Percentiles rank a stretch among this genome's conserved stretches.
phyloP scores from a whole-genome alignment of 64 coral and sea anemone species.

The Trachythela sp. region DNA sequence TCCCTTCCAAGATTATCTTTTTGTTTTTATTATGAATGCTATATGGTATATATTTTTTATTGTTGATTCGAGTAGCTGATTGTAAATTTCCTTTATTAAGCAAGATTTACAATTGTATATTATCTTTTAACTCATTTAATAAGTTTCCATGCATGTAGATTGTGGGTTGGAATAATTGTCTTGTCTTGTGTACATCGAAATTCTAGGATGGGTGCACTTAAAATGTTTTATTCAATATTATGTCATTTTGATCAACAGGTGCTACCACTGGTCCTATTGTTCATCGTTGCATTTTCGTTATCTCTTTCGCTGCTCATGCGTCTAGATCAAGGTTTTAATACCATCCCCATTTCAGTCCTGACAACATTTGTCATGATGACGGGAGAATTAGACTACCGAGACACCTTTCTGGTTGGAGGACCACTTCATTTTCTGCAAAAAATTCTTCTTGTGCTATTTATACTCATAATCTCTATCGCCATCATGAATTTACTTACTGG shows the following conservation, averaged over 20 bases:
- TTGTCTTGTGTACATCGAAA: too few species aligned
- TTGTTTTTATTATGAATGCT: too few species aligned
- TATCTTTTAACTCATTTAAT: too few species aligned
- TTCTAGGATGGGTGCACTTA: too few species aligned
- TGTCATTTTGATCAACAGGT: background rate
- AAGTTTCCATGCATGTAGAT: too few species aligned
- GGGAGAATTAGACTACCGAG: background rate
- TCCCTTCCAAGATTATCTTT: too few species aligned
- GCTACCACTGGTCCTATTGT: background rate
- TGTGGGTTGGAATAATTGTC: too few species aligned
- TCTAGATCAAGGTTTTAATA: background rate
- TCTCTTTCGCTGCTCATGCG: background rate
- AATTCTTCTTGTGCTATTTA: background rate
- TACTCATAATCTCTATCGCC: background rate
- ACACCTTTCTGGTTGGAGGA: background rate
- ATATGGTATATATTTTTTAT: too few species aligned
- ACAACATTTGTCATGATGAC: conserved; percentile 19
- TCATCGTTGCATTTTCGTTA: background rate
- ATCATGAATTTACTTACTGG: conserved; percentile 5
- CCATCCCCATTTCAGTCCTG: background rate
- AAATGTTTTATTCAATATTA: too few species aligned
- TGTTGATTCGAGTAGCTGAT: too few species aligned
- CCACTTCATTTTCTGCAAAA: background rate
- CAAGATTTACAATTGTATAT: too few species aligned
- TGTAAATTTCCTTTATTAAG: too few species aligned